Evolutionary conservation across 2,113 vertebrate genomes (phyloP), one percentile per base, ranked within the genome.

Genomic region (Sminthopsis crassicaudata): DNA sequence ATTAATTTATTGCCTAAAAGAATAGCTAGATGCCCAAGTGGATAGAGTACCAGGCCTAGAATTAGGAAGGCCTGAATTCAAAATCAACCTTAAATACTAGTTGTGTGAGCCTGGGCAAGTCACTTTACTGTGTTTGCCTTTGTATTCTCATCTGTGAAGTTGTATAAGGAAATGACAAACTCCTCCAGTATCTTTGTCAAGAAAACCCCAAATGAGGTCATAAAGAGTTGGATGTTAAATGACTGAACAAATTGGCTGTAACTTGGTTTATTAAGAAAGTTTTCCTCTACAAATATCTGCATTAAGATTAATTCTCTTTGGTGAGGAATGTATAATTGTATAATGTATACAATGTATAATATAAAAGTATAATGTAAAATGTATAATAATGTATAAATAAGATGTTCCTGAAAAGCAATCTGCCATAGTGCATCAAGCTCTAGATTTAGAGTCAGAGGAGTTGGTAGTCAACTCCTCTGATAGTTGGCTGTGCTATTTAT

Each of bases 251-350:
- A 67, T 67, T 36, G 16, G 16, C n/a, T 84, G 36, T 5, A 76
- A 36, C 14, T 76, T n/a, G n/a, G 67, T 14, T 84, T 36, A 76
- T n/a, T 84, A 42, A 42, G 67, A 42, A 84, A 84, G 67, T 84
- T 84, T 42, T 60, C 10, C 2, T 50, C 36, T 46, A 0, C 3
- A 4, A 36, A 46, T n/a, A 30, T 46, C 90, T 91, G 0, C 46
- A 30, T 96, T 54, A 30, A 89, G 51, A 24, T 52, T 89, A 3
- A 26, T 52, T 95, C 4, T 27, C 94, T 94, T 60, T 42, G 53
- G 36, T 93, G 7, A 8, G 8, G 42, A 94, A 46, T 91, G 48
- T 95, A 0, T 50, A 42, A 19, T 51, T 51, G 50, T 10, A 51
- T 51, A 51, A 51, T 51, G 50, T 51, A 51, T 51, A 51, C 50